Evolutionary conservation across 2,888 invertebrate genomes (phyloP), one percentile per base, ranked within the genome.

Genomic region (Drosophila hamatofila): DNA sequence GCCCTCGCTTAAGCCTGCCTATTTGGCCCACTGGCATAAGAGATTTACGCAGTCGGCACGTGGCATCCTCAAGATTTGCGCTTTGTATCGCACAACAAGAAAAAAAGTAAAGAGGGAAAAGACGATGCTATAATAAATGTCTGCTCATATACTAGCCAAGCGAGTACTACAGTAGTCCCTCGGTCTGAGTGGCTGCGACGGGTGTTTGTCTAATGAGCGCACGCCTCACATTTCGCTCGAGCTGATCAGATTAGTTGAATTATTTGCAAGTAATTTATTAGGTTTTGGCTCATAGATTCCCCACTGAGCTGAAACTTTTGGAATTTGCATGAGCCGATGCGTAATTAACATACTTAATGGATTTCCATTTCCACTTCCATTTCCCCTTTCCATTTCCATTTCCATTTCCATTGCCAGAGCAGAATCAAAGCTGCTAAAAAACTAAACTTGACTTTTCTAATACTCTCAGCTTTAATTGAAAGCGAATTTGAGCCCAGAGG

Each of bases 181-280:
- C 35, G 7, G 23, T 3, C 12, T 7, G n/a, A 27, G 21, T 14
- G 21, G 14, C 37, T 35, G 44, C 51, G 48, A n/a, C 49, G 54
- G 59, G 71, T 72, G 67, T 67, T 56, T 41, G 68, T 49, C 72
- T 88, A 88, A 86, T 88, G 88, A 86, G 86, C 84, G 62, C 79
- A 83, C 83, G 88, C 86, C 83, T 83, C 79, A 74, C 86, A 85
- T 83, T 88, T 69, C 79, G 51, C 54, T 54, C 59, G 52, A 59
- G 49, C 72, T 75, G 72, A 73, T 77, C 72, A 79, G 89, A 87
- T 90, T 90, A 91, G 80, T 83, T 80, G 85, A 87, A 83, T 86
- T 89, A 90, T 89, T 88, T 86, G 80, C 84, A 83, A 89, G 90
- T 83, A 89, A 90, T 91, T 90, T 90, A 88, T 88, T 89, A 83